Evolutionary conservation across 2,113 vertebrate species (phyloP).

Genomic region (Rutilus rutilus): DNA sequence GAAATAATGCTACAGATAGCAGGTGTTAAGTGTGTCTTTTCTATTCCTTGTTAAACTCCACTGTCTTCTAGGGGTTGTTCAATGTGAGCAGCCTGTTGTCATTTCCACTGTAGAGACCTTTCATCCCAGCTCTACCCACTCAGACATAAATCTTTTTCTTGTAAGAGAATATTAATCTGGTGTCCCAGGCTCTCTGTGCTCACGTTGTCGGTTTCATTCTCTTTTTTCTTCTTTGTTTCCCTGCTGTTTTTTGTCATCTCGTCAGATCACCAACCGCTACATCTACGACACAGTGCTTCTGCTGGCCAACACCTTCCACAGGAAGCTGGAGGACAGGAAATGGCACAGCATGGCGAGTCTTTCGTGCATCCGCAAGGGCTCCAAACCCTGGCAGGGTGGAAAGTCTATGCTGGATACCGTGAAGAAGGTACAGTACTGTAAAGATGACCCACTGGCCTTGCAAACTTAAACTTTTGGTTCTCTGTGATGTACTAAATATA

Average conservation of each 20-base stretch:
- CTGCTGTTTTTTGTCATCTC: constrained; percentile 33
- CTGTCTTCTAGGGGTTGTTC: neutral
- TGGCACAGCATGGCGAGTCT: constrained; percentile 99
- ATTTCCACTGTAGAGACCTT: constrained; percentile 21
- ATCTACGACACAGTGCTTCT: constrained; percentile 95
- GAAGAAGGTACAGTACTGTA: constrained; percentile 85
- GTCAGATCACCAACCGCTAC: constrained; percentile 95
- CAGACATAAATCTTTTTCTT: constrained; percentile 29
- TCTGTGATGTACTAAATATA: neutral
- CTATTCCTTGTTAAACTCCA: constrained; percentile 24
- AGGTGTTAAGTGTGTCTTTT: constrained; percentile 21
- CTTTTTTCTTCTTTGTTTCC: constrained; percentile 16
- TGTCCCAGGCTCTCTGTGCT: constrained; percentile 20
- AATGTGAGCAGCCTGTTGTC: constrained; percentile 12
- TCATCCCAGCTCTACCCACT: constrained; percentile 10
- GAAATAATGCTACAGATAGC: neutral
- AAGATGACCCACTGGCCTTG: neutral
- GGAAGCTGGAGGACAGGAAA: constrained; percentile 96
- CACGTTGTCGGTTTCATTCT: constrained; percentile 3
- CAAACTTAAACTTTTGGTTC: neutral
- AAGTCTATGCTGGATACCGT: constrained; percentile 96
- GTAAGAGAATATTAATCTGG: constrained; percentile 34
- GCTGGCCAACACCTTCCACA: constrained; percentile 95
- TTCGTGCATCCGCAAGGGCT: constrained; percentile 96
- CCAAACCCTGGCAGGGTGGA: constrained; percentile 98